Evolutionary conservation across 2,113 vertebrate genomes (phyloP), one percentile per base, ranked within the genome.

Genomic region (Zapornia atra): DNA sequence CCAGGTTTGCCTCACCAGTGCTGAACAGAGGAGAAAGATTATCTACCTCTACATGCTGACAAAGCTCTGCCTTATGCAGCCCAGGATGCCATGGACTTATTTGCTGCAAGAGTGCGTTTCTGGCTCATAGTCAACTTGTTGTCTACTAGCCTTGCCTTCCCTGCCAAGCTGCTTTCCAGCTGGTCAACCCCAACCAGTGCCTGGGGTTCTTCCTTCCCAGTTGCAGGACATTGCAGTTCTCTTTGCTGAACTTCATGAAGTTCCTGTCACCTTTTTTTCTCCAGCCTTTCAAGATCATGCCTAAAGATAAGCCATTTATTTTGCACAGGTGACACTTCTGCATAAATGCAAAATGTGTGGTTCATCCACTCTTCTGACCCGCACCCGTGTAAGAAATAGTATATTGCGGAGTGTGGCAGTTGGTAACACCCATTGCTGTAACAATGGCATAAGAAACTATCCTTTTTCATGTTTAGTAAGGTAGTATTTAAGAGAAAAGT

Each of bases 11-110:
- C 10, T 44, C 53, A 61, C 5, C 31, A 36, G 46, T 7, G 16
- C 2, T 56, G 33, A 69, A 25, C 3, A 51, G 33, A 92, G 29
- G 17, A 15, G 25, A 84, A 90, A 10, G 34, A 88, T 21, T 15
- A 78, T 11, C 8, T 80, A 4, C 9, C 6, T 36, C 13, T 24
- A 1, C 0, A 0, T 15, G 22, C 31, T 70, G 15, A 18, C 21
- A 84, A 82, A 73, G 14, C 4, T 87, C 25, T 66, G 13, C 15
- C 28, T 75, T n/a, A 61, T n/a, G 24, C 7, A 63, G 31, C 14
- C 14, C 40, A 50, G 33, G 19, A 25, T 36, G 31, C 38, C 61
- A 19, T 31, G 28, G 6, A 11, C 16, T 53, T 65, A 48, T 85
- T 71, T 54, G 5, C 14, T 70, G 25, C 31, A 59, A 73, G 11